Percentiles rank a stretch among this genome's conserved stretches.
Evolutionary conservation across 2,888 invertebrate genomes (phyloP).

Genomic region (Teinopalpus imperialis): DNA sequence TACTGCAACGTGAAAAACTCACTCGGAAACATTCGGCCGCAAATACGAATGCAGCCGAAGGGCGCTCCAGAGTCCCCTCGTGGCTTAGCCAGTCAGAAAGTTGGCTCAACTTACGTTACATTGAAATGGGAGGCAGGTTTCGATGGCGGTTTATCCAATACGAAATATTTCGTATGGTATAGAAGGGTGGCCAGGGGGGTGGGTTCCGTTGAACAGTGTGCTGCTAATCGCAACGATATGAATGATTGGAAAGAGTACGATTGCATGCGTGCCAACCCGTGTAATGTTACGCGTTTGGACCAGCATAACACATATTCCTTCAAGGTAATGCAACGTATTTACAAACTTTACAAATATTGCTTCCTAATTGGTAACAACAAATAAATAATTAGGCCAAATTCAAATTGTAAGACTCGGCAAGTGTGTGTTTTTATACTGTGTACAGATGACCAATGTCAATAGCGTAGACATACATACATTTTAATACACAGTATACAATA

Average conservation of each 20-base stretch:
- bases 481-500: no score
- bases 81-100: conserved; percentile 86
- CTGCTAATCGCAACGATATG: conserved; percentile 63
- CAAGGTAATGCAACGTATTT: no score
- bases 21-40: conserved; percentile 88
- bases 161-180: conserved; percentile 93
- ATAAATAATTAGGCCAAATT: no score
- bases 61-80: conserved; percentile 93
- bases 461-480: no score
- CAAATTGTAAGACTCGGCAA: no score
- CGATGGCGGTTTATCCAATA: conserved; percentile 93
- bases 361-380: no score
- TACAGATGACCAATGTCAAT: no score
- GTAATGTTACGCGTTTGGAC: conserved; percentile 92
- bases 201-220: conserved; percentile 52
- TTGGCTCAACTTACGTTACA: conserved; percentile 90
- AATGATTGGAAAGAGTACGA: conserved; percentile 92
- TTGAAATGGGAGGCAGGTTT: conserved; percentile 95
- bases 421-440: no score
- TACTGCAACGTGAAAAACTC: conserved; percentile 93
- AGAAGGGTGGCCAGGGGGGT: conserved; percentile 85
- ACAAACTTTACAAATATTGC: no score
- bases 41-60: conserved; percentile 91
- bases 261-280: conserved; percentile 92
- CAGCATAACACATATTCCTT: conserved; percentile 94